phyloP scores from a whole-genome alignment of 2,888 invertebrate species.

The Epinotia ramella region DNA sequence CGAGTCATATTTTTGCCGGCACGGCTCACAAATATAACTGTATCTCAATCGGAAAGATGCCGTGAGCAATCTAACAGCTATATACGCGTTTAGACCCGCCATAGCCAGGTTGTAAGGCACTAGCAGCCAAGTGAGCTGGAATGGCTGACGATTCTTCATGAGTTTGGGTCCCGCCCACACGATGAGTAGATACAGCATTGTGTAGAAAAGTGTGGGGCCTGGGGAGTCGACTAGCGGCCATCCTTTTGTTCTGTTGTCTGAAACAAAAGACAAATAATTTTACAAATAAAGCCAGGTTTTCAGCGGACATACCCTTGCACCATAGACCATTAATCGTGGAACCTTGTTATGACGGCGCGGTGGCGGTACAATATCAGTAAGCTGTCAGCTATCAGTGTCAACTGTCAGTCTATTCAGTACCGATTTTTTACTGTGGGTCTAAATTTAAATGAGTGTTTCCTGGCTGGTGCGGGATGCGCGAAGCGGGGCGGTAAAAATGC shows the following conservation, averaged over 20 bases:
- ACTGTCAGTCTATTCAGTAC: too few relatives aligned
- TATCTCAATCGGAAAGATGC: slow-evolving; percentile 91
- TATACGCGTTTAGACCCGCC: slow-evolving; percentile 93
- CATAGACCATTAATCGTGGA: too few relatives aligned
- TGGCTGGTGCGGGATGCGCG: too few relatives aligned
- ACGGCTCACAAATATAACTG: slow-evolving; percentile 95
- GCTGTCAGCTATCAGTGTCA: too few relatives aligned
- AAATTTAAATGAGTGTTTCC: too few relatives aligned
- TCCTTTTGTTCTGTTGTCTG: slow-evolving; percentile 92
- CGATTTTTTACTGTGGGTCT: too few relatives aligned
- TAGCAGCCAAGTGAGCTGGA: slow-evolving; percentile 90
- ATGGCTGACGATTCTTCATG: slow-evolving; percentile 91
- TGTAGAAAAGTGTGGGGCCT: slow-evolving; percentile 88
- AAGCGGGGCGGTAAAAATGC: too few relatives aligned
- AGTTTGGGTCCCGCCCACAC: slow-evolving; percentile 93
- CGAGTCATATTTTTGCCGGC: slow-evolving; percentile 90
- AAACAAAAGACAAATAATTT: slow-evolving; percentile 57
- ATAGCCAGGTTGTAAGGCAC: slow-evolving; percentile 94
- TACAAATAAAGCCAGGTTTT: not conserved
- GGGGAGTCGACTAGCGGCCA: slow-evolving; percentile 95
- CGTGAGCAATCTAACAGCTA: slow-evolving; percentile 90
- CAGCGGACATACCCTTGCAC: too few relatives aligned
- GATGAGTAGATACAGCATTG: slow-evolving; percentile 89
- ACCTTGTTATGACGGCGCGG: too few relatives aligned
- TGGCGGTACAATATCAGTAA: too few relatives aligned